Base-by-base conservation (phyloP, 2,113 vertebrate genomes). In the Ifrita kowaldi region DNA sequence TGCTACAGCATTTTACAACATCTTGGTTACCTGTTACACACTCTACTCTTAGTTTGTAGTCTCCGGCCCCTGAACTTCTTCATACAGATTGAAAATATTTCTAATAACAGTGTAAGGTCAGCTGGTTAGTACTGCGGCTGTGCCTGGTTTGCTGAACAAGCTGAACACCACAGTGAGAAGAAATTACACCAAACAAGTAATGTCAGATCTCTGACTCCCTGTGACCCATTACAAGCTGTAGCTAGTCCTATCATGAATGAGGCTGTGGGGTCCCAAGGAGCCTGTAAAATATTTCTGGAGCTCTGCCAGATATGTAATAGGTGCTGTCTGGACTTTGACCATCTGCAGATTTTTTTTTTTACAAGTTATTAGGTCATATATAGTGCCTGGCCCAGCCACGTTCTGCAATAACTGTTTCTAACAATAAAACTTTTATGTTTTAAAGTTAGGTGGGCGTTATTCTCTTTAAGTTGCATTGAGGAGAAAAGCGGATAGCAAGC, bases 221-320 rank as follows among this genome's bases (percentile, higher is more conserved):
- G 37, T 22, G 39, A 87, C 24, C 13, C 0, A 0, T 53, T 59
- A 44, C 7, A 21, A 1, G 0, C 13, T 17, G 8, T 69, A n/a
- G 35, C 10, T 56, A 18, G 27, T 28, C 37, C 59, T 59, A 21
- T 16, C 16, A 16, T 2, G 7, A 79, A 15, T 21, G 44, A 68
- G 11, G 21, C 4, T 60, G 14, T 41, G 37, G 63, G 69, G 19
- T 89, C 27, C n/a, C 1, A 2, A 49, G 55, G 8, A 73, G 13
- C 13, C 26, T 20, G 21, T 70, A 70, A 86, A 81, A 74, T 39
- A 24, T 53, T 81, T 8, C 53, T 80, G 53, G 57, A 86, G 37
- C 7, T 73, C 28, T 92, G 37, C 27, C 52, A 55, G 27, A 11
- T 59, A 24, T 3, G 7, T 47, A 67, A 30, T 63, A 37, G 6